Conservation (phyloP, 2,888 invertebrate species). For the Drosophila fungiperda region DNA sequence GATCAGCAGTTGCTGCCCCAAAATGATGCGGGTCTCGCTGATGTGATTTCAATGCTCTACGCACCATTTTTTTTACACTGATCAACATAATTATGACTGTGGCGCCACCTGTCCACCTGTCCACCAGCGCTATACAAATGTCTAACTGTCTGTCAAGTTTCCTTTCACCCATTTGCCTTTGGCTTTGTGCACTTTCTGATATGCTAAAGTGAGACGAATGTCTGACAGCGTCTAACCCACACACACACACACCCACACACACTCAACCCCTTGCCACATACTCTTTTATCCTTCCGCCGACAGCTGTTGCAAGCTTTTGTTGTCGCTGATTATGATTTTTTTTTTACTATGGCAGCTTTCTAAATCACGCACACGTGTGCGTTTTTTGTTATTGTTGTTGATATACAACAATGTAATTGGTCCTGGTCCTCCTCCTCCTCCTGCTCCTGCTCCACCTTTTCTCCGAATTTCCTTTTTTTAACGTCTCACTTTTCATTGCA, state of each 20-base stretch:
- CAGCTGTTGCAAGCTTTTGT: constrained; percentile 35
- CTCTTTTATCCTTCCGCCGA: background rate
- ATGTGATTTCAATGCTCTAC: constrained; percentile 19
- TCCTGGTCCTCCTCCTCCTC: background rate
- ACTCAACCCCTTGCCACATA: background rate
- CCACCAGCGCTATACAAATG: constrained; percentile 1
- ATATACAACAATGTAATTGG: constrained; percentile 44
- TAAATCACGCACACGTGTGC: constrained; percentile 20
- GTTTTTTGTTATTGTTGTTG: constrained; percentile 37
- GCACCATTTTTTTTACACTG: constrained; percentile 33
- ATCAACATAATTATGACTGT: constrained; percentile 51
- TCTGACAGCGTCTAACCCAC: constrained; percentile 23
- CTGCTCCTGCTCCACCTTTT: constrained; percentile 4
- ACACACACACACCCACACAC: background rate
- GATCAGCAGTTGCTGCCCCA: constrained; percentile 36
- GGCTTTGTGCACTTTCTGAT: constrained; percentile 18
- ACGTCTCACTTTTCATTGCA: constrained; percentile 21
- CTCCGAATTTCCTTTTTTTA: constrained; percentile 16
- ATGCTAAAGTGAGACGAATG: constrained; percentile 24
- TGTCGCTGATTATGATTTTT: constrained; percentile 50
- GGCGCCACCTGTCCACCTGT: constrained; percentile 49
- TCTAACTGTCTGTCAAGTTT: constrained; percentile 23
- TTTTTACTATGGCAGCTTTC: constrained; percentile 34
- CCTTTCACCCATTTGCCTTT: constrained; percentile 23
- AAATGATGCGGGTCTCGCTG: constrained; percentile 33